Percentiles rank a stretch among this genome's conserved stretches.
These are phyloP conservation scores for Siderastrea radians DNA, from an alignment of 92 coral and sea anemone genomes.

Conservation along the genomic window DNA sequence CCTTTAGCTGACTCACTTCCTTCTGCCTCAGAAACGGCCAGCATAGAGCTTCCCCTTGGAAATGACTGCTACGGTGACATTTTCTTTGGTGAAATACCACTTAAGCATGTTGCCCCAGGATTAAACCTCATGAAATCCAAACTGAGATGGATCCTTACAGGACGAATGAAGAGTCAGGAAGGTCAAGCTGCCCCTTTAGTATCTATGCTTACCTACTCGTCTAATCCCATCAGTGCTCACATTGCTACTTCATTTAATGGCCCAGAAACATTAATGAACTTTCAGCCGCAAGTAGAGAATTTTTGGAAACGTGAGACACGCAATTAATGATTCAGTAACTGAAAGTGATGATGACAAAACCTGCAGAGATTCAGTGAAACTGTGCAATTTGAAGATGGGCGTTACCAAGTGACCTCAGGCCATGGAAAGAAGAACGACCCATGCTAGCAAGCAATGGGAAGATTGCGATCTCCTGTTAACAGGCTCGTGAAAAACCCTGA, in stretches of 20 bases:
- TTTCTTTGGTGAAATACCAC: conserved; percentile 3
- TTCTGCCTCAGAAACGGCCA: too few relatives aligned
- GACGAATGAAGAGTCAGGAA: not conserved
- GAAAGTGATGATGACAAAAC: conserved; percentile 39
- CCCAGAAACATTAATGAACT: not conserved
- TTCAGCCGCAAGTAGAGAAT: conserved; percentile 9
- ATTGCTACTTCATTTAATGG: not conserved
- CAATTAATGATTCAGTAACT: not conserved
- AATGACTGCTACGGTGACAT: conserved; percentile 42
- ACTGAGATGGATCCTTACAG: conserved; percentile 50
- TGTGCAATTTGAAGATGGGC: conserved; percentile 41
- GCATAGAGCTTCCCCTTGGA: not conserved
- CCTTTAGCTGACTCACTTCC: too few relatives aligned
- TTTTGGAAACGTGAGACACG: conserved; percentile 37
- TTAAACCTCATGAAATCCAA: conserved; percentile 55
- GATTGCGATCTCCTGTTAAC: conserved; percentile 45
- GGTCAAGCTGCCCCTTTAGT: not conserved
- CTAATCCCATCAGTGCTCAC: conserved; percentile 3
- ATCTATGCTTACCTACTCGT: conserved; percentile 9
- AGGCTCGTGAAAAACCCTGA: conserved; percentile 12
- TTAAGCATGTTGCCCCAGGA: conserved; percentile 24
- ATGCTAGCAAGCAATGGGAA: conserved; percentile 50
- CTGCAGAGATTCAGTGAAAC: conserved; percentile 39
- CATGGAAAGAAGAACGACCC: conserved; percentile 57
- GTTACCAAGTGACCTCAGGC: conserved; percentile 58